phyloP scores from a whole-genome alignment of 2,113 vertebrate species.

The Loxodonta africana region DNA sequence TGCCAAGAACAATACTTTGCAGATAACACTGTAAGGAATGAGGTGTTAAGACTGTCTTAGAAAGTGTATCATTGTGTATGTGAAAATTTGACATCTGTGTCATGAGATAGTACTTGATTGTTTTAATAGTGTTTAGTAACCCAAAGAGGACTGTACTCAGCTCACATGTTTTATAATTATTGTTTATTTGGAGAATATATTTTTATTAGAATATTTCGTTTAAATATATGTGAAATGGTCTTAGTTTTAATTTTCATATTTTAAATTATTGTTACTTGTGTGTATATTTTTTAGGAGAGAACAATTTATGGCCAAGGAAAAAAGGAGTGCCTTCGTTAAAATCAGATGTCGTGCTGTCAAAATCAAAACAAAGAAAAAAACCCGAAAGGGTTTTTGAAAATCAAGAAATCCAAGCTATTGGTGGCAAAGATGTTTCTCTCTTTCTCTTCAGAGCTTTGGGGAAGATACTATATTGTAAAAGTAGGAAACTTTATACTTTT shows the following conservation, averaged over 20 bases:
- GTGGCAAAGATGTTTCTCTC: conserved; percentile 95
- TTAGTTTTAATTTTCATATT: conserved; percentile 53
- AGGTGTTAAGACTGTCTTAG: not conserved
- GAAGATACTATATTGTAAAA: conserved; percentile 98
- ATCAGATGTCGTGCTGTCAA: conserved; percentile 81
- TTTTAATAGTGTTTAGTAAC: conserved; percentile 34
- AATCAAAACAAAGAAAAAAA: conserved; percentile 87
- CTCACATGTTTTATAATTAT: conserved; percentile 43
- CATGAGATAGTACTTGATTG: not conserved
- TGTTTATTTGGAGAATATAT: conserved; percentile 31
- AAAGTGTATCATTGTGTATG: not conserved
- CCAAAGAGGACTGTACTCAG: not conserved
- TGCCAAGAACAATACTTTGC: not conserved
- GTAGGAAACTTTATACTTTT: conserved; percentile 88
- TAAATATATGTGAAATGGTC: conserved; percentile 15
- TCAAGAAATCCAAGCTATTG: conserved; percentile 90
- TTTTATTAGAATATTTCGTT: conserved; percentile 40
- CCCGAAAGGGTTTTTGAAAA: conserved; percentile 82
- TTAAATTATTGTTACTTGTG: not conserved
- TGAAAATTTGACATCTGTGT: conserved; percentile 52
- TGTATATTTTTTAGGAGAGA: conserved; percentile 87
- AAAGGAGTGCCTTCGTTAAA: conserved; percentile 84
- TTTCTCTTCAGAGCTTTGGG: conserved; percentile 98
- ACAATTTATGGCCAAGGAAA: conserved; percentile 85
- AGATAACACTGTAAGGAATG: not conserved